Base-by-base conservation (phyloP, 2,797 vertebrate species). In the Thunnus albacares region DNA sequence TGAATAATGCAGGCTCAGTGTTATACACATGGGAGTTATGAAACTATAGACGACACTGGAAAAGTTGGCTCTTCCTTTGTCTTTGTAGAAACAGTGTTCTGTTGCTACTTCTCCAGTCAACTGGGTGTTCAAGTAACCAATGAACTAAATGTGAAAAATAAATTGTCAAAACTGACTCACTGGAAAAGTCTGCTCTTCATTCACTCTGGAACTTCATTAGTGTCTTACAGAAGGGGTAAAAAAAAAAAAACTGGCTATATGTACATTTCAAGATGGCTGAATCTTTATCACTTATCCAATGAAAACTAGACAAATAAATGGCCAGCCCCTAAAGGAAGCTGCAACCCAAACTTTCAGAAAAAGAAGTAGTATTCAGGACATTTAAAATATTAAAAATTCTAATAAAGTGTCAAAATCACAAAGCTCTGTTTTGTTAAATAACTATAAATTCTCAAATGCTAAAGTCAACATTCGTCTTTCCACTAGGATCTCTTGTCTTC, bases 1-100 rank as follows among this genome's bases (percentile, higher is more conserved):
- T 65, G 53, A 83, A 80, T 71, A 75, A 77, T 60, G 67, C 30
- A 69, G 41, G 18, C 57, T 62, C n/a, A 62, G 45, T 51, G 10
- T 28, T 52, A 38, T 68, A 61, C 58, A 62, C 60, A 33, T 28
- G 22, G 58, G 47, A 61, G 60, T 4, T 45, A 18, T 26, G 20
- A 57, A 70, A 71, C n/a, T 52, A 58, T 6, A 59, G 26, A 58
- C 63, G 74, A 26, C 26, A 30, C 1, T 3, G 5, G 12, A 72
- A 49, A 47, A 6, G 28, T 62, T 10, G 3, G 10, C n/a, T 9
- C 65, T 35, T 33, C 13, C 51, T 45, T 56, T 52, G 28, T 68
- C 71, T 8, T 53, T 47, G 43, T 38, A 38, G 49, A 61, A 49
- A 47, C 3, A 45, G 20, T 6, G 28, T 18, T 18, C n/a, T 28